Evolutionary conservation across 64 coral and sea anemone species (phyloP).

Genomic region (Pachyseris speciosa): DNA sequence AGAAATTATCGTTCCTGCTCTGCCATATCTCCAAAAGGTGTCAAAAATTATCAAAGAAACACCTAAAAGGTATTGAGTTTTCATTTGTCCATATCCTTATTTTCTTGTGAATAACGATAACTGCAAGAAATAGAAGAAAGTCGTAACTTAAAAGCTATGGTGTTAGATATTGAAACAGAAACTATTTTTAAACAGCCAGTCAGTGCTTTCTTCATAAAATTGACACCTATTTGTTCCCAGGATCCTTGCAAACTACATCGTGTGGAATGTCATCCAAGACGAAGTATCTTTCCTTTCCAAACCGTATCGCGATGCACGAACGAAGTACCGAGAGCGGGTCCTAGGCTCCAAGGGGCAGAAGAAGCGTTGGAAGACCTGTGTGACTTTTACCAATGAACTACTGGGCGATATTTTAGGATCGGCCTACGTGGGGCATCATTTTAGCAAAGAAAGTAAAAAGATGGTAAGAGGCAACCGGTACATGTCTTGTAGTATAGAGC

Average conservation of each 20-base stretch:
- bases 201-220: background rate
- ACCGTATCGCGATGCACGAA: conserved; percentile 84
- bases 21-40: conserved; percentile 86
- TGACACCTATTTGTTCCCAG: conserved; percentile 12
- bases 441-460: conserved; percentile 84
- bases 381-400: conserved; percentile 89
- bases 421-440: conserved; percentile 80
- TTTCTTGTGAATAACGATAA: too few species aligned
- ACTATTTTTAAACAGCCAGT: too few species aligned
- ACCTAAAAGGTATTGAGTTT: conserved; percentile 67
- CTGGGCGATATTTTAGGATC: conserved; percentile 90
- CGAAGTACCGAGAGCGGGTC: conserved; percentile 90
- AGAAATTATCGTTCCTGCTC: conserved; percentile 75
- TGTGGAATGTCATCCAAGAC: conserved; percentile 99
- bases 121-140: too few species aligned
- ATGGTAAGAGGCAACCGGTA: conserved; percentile 58
- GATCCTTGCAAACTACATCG: conserved; percentile 92
- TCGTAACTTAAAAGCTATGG: too few species aligned
- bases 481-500: background rate
- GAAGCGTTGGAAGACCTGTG: conserved; percentile 97
- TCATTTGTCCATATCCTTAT: too few species aligned
- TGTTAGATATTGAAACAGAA: too few species aligned
- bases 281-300: conserved; percentile 93
- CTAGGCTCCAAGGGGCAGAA: conserved; percentile 93
- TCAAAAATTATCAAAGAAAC: conserved; percentile 62